phyloP scores from a whole-genome alignment of 2,797 vertebrate species.

The Hydrophis major region DNA sequence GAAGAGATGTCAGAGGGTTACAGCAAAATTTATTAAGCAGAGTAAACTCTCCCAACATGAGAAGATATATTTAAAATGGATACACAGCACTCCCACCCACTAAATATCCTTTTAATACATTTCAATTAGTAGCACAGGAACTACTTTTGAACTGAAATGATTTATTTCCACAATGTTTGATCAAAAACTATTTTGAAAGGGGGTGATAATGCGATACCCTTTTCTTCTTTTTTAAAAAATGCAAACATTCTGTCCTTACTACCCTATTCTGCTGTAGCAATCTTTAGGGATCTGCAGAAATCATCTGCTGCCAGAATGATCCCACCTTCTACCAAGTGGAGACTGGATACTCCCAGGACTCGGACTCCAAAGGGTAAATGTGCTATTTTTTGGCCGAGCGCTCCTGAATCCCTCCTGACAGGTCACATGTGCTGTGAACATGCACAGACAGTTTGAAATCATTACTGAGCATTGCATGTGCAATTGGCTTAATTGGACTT shows the following conservation, averaged over 20 bases:
- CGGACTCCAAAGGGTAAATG: neutral
- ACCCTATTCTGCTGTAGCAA: neutral
- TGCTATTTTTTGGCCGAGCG: neutral
- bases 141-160: neutral
- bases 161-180: slow-evolving; percentile 7
- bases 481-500: slow-evolving; percentile 16
- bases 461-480: neutral
- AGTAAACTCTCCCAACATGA: neutral
- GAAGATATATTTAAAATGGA: slow-evolving; percentile 21
- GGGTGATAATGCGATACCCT: neutral
- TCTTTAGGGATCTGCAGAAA: neutral
- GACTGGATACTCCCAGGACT: neutral
- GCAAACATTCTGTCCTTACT: neutral
- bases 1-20: neutral
- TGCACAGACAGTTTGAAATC: neutral
- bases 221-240: neutral
- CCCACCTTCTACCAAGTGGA: neutral
- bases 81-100: neutral
- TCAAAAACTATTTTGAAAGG: neutral
- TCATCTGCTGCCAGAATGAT: neutral
- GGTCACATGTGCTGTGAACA: neutral
- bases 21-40: slow-evolving; percentile 1
- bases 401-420: neutral
- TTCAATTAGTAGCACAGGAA: neutral
- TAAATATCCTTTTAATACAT: slow-evolving; percentile 14